Evolutionary conservation across 1,140 invertebrate genomes (phyloP).

Genomic region (Theocolax elegans): DNA sequence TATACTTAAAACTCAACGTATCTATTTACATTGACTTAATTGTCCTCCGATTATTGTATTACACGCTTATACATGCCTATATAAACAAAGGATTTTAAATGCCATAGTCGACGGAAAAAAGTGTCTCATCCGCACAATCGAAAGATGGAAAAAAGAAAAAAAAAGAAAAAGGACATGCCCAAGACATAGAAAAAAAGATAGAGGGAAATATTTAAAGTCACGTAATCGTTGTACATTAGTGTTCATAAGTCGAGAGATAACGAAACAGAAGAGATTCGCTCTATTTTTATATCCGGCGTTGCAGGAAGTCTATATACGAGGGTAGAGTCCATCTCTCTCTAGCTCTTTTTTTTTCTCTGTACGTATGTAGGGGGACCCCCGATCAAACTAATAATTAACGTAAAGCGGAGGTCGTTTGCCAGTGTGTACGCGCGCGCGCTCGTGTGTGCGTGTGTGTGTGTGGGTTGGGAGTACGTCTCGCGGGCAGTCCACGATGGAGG

Average conservation of each 20-base stretch:
- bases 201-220: too few species aligned
- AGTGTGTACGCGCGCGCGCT: neutral
- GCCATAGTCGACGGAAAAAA: too few species aligned
- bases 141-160: neutral
- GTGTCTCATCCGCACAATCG: too few species aligned
- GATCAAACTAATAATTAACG: conserved; percentile 56
- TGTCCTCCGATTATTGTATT: too few species aligned
- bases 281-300: conserved; percentile 56
- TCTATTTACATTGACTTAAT: too few species aligned
- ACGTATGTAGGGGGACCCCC: conserved; percentile 29
- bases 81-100: too few species aligned
- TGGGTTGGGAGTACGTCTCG: neutral
- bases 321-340: neutral
- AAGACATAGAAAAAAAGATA: neutral
- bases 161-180: neutral
- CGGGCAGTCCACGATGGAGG: conserved; percentile 35
- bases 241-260: too few species aligned
- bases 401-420: conserved; percentile 48
- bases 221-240: too few species aligned
- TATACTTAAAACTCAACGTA: too few species aligned
- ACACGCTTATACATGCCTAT: too few species aligned
- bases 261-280: conserved; percentile 45
- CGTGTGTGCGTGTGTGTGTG: neutral
- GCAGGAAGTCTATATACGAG: conserved; percentile 33
- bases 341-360: neutral